Percentiles rank a stretch among this genome's conserved stretches.
Conservation (phyloP, 2,113 vertebrate species). For the Varanus komodoensis region DNA sequence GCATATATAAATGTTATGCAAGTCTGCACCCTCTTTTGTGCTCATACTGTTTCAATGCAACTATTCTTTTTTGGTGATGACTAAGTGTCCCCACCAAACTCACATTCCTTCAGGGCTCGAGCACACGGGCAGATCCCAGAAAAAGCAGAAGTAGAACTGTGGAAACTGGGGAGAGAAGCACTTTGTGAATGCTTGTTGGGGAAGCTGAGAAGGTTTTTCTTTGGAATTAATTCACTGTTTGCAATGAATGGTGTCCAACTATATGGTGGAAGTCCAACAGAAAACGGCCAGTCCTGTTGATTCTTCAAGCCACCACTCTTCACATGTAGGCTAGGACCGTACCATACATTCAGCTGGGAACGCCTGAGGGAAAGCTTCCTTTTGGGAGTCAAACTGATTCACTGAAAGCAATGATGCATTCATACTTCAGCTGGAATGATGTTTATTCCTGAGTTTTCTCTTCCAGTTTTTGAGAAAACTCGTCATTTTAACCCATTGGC, state of each 20-base stretch:
- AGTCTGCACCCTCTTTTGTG: too few relatives aligned
- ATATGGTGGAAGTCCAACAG: not conserved
- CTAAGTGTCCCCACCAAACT: too few relatives aligned
- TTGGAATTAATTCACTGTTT: not conserved
- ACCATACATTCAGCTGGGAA: not conserved
- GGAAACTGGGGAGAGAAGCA: not conserved
- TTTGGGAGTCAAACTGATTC: not conserved
- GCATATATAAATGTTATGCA: too few relatives aligned
- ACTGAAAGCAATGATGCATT: not conserved
- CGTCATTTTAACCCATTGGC: not conserved
- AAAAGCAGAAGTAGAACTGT: not conserved
- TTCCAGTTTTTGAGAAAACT: not conserved
- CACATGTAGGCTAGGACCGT: not conserved
- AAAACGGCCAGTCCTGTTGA: not conserved
- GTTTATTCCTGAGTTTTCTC: not conserved
- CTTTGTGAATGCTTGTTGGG: not conserved
- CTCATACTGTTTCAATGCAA: too few relatives aligned
- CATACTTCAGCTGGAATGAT: conserved; percentile 6
- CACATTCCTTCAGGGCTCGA: too few relatives aligned
- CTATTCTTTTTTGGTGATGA: too few relatives aligned
- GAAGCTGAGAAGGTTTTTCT: not conserved
- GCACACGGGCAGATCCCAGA: too few relatives aligned
- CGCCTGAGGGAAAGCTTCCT: not conserved
- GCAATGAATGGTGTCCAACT: not conserved
- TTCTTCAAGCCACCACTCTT: too few relatives aligned